Evolutionary conservation across 1,140 invertebrate genomes (phyloP).

Genomic region (Lordiphosa mommai): DNA sequence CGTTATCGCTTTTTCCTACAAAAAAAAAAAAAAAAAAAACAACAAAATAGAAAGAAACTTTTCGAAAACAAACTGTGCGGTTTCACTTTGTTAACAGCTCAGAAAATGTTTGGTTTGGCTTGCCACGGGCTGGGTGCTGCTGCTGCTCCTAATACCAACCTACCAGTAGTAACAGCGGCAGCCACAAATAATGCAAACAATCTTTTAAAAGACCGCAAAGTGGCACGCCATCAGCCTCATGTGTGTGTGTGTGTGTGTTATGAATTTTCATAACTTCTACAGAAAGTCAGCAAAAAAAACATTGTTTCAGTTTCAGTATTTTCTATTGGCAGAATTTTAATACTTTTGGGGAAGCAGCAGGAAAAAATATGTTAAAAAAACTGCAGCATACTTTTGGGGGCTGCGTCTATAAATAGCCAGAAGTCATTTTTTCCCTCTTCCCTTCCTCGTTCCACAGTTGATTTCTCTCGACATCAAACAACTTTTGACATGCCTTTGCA

Average conservation of each 20-base stretch:
- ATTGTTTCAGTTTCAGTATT: conserved; percentile 2
- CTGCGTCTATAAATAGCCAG: conserved; percentile 38
- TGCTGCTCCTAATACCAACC: conserved; percentile 19
- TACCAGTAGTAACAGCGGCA: conserved; percentile 19
- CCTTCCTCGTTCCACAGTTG: conserved; percentile 48
- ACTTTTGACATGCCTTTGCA: conserved; percentile 71
- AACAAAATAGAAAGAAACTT: conserved; percentile 48
- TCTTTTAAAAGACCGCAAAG: conserved; percentile 75
- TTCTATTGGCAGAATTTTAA: conserved; percentile 22
- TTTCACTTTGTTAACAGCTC: conserved; percentile 77
- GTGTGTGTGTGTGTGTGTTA: conserved; percentile 33
- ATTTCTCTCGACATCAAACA: conserved; percentile 66
- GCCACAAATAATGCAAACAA: conserved; percentile 76
- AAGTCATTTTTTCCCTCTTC: conserved; percentile 21
- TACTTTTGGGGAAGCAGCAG: conserved; percentile 31
- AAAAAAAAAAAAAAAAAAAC: conserved; percentile 20
- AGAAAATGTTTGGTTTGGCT: conserved; percentile 58
- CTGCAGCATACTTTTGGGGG: conserved; percentile 33
- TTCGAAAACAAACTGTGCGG: conserved; percentile 72
- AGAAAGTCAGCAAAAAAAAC: conserved; percentile 24
- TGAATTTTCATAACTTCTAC: conserved; percentile 59
- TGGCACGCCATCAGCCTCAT: conserved; percentile 52
- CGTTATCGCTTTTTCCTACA: conserved; percentile 56
- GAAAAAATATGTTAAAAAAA: conserved; percentile 32
- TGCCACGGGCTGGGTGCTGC: conserved; percentile 10